Evolutionary conservation across 2,888 invertebrate species (phyloP), one percentile per base, ranked within the genome.

Genomic region (Charanyca ferruginea): DNA sequence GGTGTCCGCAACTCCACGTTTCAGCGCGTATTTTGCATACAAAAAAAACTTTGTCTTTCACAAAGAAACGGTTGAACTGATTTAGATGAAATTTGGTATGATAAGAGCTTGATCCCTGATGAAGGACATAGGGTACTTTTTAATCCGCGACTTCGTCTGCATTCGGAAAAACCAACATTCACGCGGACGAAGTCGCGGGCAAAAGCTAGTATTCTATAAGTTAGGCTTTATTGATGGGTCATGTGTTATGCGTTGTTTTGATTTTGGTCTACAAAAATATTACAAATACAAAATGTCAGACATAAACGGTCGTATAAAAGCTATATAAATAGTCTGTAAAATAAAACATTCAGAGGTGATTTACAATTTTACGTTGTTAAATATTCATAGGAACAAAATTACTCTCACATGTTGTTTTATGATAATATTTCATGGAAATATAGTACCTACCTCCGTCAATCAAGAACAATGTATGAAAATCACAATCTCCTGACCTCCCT

Each of bases 361-460:
- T 62, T 22, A 71, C n/a, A 53, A 64, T 49, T 71, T 64, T 49
- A 22, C 41, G 22, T 35, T 42, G 16, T 7, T 57, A 44, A 53
- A 70, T 53, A 71, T 71, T 64, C 38, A 64, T 53, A 38, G 13
- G 11, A 47, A 48, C 22, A 52, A 54, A 66, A 66, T 54, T 65
- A 53, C 41, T 48, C 41, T 20, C 45, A 41, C 48, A 18, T 49
- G n/a, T 49, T 52, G 22, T 51, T 38, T 38, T 38, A 38, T 38
- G 38, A 38, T 38, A 38, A 38, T 41, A 59, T 59, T 55, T 66
- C 42, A 42, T 48, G 32, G 42, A 55, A 67, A 47, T 68, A 41
- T 52, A 67, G 45, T 52, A 58, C 13, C 16, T 52, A 58, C 13
- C 16, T 35, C 3, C 20, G 45, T 47, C 32, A 32, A 47, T 52